Evolutionary conservation across 1,140 invertebrate genomes (phyloP), one percentile per base, ranked within the genome.

Genomic region (Euschistus heros): DNA sequence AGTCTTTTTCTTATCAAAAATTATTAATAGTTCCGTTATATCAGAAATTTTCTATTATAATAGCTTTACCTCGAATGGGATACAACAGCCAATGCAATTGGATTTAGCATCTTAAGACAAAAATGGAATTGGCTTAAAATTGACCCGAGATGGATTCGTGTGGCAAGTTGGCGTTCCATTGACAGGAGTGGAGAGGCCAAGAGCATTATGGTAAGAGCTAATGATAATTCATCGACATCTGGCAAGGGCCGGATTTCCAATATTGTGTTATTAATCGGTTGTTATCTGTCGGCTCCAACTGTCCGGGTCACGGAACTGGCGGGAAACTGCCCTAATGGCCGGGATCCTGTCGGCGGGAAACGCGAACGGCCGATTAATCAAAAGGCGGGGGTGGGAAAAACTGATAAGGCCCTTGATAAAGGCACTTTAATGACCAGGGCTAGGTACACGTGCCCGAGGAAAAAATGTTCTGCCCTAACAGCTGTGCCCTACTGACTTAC

Each of bases 291-390:
- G n/a, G 18, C 54, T 57, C 54, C 54, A 26, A 57, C 54, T 57
- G 54, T 57, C 54, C 54, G 18, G 54, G 54, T 57, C 54, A 57
- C 54, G 54, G 54, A 57, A 57, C 47, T 18, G 47, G 3, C 47
- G 47, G 47, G 47, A 50, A 50, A 50, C 47, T 20, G 54, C 54
- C 15, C 54, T 57, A 57, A 57, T 57, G 54, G 54, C 18, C 47
- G n/a, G 47, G 54, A 22, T 17, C 54, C 18, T 20, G 24, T 20
- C 24, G 18, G 18, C 18, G n/a, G 54, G 54, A 57, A 57, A 57
- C 54, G 54, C 54, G 54, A 57, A 57, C 54, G 24, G 54, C 54
- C 54, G 54, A 57, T 57, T 57, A 57, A 57, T 57, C 54, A 57
- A 57, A 57, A 57, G 54, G 24, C n/a, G 54, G 20, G 54, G 24